These are phyloP conservation scores for Carcina quercana DNA, from an alignment of 2,888 invertebrate genomes.

Conservation along the genomic window DNA sequence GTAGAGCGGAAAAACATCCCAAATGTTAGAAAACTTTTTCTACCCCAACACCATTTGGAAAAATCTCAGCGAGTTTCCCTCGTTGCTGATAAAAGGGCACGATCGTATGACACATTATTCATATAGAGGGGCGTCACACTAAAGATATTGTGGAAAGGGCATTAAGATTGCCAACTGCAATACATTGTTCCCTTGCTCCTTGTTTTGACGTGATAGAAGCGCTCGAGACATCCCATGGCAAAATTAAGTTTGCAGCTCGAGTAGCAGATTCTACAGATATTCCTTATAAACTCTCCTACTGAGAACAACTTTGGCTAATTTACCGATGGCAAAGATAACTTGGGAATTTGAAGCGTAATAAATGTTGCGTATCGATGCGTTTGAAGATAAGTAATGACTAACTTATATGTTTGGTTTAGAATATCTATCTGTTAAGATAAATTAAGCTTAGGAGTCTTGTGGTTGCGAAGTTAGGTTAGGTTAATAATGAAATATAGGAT, in stretches of 20 bases:
- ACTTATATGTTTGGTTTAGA: slow-evolving; percentile 56
- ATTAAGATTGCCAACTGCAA: slow-evolving; percentile 71
- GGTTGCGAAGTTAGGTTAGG: too few species aligned
- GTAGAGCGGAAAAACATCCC: too few species aligned
- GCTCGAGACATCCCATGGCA: slow-evolving; percentile 45
- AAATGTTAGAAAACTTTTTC: slow-evolving; percentile 14
- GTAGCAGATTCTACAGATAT: too few species aligned
- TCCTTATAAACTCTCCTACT: too few species aligned
- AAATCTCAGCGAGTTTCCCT: slow-evolving; percentile 46
- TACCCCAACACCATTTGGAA: slow-evolving; percentile 19
- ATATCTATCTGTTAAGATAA: slow-evolving; percentile 40
- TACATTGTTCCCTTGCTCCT: slow-evolving; percentile 64
- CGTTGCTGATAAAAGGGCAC: slow-evolving; percentile 59
- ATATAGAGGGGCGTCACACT: slow-evolving; percentile 67
- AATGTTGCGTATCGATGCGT: slow-evolving; percentile 72
- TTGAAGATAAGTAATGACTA: slow-evolving; percentile 72
- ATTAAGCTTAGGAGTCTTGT: too few species aligned
- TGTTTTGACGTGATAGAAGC: slow-evolving; percentile 71
- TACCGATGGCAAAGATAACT: slow-evolving; percentile 14
- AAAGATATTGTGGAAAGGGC: slow-evolving; percentile 72
- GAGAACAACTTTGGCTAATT: too few species aligned
- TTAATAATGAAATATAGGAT: too few species aligned
- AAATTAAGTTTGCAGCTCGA: not conserved
- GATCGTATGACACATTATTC: slow-evolving; percentile 70
- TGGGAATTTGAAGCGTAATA: slow-evolving; percentile 53